phyloP scores from a whole-genome alignment of 53 echinoderm and acorn worm species.

The Stichopus horrens region DNA sequence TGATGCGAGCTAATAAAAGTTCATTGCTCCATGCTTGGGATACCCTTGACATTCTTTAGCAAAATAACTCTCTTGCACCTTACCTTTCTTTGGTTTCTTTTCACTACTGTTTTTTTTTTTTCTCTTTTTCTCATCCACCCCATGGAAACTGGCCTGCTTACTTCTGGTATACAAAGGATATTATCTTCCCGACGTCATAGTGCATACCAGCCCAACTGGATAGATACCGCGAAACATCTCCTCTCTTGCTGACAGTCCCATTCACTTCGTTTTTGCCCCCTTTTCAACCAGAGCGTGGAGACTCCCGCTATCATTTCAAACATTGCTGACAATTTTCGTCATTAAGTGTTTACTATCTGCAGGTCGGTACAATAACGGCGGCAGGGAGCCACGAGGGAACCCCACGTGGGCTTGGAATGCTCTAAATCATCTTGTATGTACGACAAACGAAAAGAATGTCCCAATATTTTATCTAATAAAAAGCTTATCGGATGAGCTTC shows the following conservation, averaged over 20 bases:
- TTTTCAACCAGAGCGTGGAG: constrained; percentile 7
- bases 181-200: constrained; percentile 1
- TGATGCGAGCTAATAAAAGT: background rate
- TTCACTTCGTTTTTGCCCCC: background rate
- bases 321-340: constrained; percentile 42
- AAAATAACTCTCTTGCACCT: background rate
- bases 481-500: background rate
- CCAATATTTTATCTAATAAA: constrained; percentile 28
- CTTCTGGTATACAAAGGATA: background rate
- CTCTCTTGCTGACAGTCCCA: background rate
- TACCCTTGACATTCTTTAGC: background rate
- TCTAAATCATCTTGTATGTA: constrained; percentile 18
- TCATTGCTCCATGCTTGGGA: background rate
- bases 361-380: constrained; percentile 1
- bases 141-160: background rate
- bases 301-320: constrained; percentile 45
- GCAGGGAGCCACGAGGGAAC: background rate
- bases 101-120: background rate
- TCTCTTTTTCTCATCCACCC: background rate
- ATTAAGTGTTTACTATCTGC: constrained; percentile 33
- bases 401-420: constrained; percentile 42
- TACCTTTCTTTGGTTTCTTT: background rate
- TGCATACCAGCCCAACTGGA: constrained; percentile 31
- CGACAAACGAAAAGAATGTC: constrained; percentile 16
- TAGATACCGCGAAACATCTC: constrained; percentile 7